Evolutionary conservation across 2,888 invertebrate genomes (phyloP).

Genomic region (Asteroscopus sphinx): DNA sequence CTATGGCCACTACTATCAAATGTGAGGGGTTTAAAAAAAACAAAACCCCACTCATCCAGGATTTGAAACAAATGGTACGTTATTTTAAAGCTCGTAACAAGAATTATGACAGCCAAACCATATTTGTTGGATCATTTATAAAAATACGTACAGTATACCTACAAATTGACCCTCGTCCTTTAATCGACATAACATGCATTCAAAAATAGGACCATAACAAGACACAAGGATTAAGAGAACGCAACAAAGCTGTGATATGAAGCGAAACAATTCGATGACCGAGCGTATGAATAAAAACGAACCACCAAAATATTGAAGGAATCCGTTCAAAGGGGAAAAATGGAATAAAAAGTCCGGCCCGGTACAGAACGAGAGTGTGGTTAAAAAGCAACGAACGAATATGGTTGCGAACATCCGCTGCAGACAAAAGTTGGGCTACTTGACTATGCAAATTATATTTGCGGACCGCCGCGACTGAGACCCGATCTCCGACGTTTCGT

Average conservation of each 20-base stretch:
- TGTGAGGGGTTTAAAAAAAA: no score
- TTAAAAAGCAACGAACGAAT: slow-evolving; percentile 89
- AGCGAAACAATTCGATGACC: slow-evolving; percentile 88
- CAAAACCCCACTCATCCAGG: no score
- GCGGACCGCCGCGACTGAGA: slow-evolving; percentile 87
- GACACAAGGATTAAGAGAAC: slow-evolving; percentile 66
- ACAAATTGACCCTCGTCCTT: no score
- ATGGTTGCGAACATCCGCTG: slow-evolving; percentile 88
- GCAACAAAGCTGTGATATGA: slow-evolving; percentile 80
- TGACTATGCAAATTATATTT: slow-evolving; percentile 91
- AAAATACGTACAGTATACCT: no score
- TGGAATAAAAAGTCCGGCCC: slow-evolving; percentile 86
- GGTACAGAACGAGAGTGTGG: slow-evolving; percentile 87
- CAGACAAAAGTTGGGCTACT: slow-evolving; percentile 89
- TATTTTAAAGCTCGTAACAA: no score
- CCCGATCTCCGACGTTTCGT: slow-evolving; percentile 88
- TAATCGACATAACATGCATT: background rate
- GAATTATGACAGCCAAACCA: no score
- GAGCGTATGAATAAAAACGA: slow-evolving; percentile 88
- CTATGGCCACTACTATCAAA: no score
- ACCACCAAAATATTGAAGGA: slow-evolving; percentile 89
- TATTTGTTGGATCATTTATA: no score
- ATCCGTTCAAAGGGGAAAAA: slow-evolving; percentile 89
- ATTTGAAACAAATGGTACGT: no score
- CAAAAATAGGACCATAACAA: slow-evolving; percentile 33